phyloP scores from a whole-genome alignment of 2,797 vertebrate species.

The Taenioides sp. region DNA sequence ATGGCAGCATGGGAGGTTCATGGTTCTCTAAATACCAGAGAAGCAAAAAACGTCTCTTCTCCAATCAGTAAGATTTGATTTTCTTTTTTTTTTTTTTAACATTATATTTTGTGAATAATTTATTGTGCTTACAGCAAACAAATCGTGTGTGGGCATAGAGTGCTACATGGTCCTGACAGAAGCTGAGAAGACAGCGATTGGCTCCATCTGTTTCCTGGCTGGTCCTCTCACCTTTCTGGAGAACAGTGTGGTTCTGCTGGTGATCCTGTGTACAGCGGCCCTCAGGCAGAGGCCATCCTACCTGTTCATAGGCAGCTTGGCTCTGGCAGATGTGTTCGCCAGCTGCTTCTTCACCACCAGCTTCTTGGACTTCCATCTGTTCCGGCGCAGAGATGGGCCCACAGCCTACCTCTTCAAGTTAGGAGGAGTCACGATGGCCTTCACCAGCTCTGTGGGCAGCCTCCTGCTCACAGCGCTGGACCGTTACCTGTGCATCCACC shows the following conservation, averaged over 20 bases:
- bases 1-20: conserved; percentile 43
- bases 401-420: conserved; percentile 86
- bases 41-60: conserved; percentile 13
- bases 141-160: conserved; percentile 58
- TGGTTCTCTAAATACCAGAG: conserved; percentile 10
- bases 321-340: conserved; percentile 87
- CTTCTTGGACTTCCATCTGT: conserved; percentile 91
- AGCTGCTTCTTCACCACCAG: conserved; percentile 85
- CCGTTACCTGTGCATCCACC: conserved; percentile 89
- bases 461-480: conserved; percentile 90
- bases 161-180: conserved; percentile 83
- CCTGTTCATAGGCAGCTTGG: conserved; percentile 89
- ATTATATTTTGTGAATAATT: neutral
- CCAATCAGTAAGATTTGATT: conserved; percentile 28
- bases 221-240: conserved; percentile 85
- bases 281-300: conserved; percentile 87
- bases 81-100: neutral
- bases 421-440: conserved; percentile 87
- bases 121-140: conserved; percentile 38
- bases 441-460: conserved; percentile 90
- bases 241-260: conserved; percentile 81
- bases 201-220: conserved; percentile 80
- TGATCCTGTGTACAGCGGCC: conserved; percentile 78
- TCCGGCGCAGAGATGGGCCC: conserved; percentile 50
- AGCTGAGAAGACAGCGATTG: conserved; percentile 74